Base-by-base conservation (phyloP, 2,797 vertebrate species). In the Nothura maculosa region DNA sequence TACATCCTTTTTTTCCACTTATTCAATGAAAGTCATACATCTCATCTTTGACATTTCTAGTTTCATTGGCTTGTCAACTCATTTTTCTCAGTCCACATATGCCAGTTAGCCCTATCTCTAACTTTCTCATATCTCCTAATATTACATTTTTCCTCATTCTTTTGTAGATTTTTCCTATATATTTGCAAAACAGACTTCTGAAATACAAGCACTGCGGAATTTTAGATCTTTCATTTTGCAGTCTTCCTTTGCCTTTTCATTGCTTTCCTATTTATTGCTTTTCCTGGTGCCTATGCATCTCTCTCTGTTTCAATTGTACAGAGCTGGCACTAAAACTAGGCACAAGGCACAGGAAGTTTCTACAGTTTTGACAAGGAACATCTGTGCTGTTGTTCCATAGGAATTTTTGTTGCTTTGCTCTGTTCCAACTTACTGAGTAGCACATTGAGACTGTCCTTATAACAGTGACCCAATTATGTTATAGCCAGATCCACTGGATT, bases 51-150 rank as follows among this genome's bases (percentile, higher is more conserved):
- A 94, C 87, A 68, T 87, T 72, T 74, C 67, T 58, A 27, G 77
- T 81, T 84, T 84, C 64, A 27, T 52, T 81, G 70, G 79, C 87
- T 70, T 91, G 85, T 95, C 73, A 75, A 52, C 21, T 76, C 92
- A 92, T 96, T 93, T 93, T 96, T 94, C 91, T 91, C 54, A 86
- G 85, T 74, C 72, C 36, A 63, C 1, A 1, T 82, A 64, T 40
- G 81, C 43, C 47, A 69, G 55, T 91, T 88, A 79, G 36, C 47
- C 50, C 50, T 86, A 14, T 74, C 80, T 69, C 60, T 74, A 88
- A 10, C 24, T 92, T 84, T 57, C 50, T 86, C 6, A 1, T 84
- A 45, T 79, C 40, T 92, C 52, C n/a, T 76, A 81, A 70, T 67
- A 42, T 22, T 50, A 47, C 30, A 30, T 87, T 79, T 76, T 91